Percentiles rank a stretch among this genome's conserved stretches.
phyloP scores from a whole-genome alignment of 2,113 vertebrate species.

The Epinephelus cyanopodus region DNA sequence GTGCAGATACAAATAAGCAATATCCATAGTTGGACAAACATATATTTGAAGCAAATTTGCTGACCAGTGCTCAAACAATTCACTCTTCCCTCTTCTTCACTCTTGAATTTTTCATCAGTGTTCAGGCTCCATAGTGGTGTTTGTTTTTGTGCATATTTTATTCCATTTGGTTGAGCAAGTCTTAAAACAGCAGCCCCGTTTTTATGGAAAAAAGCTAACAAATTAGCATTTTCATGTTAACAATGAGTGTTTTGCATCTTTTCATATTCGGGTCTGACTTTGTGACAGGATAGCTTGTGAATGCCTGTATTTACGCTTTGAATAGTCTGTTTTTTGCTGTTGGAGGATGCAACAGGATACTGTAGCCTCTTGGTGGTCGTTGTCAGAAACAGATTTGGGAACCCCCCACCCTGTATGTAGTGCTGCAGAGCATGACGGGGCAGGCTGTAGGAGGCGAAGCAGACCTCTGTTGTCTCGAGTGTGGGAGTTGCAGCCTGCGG shows the following conservation, averaged over 20 bases:
- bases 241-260: neutral
- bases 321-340: neutral
- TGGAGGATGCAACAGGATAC: neutral
- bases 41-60: constrained; percentile 7
- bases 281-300: neutral
- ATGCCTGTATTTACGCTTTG: neutral
- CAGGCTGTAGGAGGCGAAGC: constrained; percentile 34
- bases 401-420: neutral
- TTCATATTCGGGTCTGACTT: constrained; percentile 1
- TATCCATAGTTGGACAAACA: neutral
- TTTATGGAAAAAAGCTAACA: neutral
- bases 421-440: neutral
- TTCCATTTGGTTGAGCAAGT: constrained; percentile 18
- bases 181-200: constrained; percentile 5
- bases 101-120: constrained; percentile 54
- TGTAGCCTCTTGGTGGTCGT: neutral
- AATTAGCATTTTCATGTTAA: constrained; percentile 6
- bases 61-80: constrained; percentile 19
- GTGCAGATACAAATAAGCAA: neutral
- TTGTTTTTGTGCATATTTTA: constrained; percentile 27
- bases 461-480: constrained; percentile 60
- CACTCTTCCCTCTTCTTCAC: constrained; percentile 14
- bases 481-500: constrained; percentile 54
- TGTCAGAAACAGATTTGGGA: neutral
- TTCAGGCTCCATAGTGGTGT: constrained; percentile 18